Evolutionary conservation across 2,113 vertebrate genomes (phyloP).

Genomic region (Microcebus lehilahytsara): DNA sequence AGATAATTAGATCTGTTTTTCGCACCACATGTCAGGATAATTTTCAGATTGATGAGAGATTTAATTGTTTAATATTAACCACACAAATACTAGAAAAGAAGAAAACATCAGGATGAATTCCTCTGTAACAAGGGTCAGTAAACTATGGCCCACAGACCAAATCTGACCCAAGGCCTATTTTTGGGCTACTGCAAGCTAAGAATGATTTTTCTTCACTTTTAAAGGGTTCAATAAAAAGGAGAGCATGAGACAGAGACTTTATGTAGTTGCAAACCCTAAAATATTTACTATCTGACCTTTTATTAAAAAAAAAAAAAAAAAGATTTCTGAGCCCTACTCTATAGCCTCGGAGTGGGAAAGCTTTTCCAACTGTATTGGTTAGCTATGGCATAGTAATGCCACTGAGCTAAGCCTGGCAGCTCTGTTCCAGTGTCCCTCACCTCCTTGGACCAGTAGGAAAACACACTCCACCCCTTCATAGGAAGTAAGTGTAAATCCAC

Average conservation of each 20-base stretch:
- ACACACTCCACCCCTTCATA: not conserved
- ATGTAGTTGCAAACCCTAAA: not conserved
- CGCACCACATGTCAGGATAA: not conserved
- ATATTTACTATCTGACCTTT: not conserved
- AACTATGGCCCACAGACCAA: not conserved
- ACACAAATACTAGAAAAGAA: not conserved
- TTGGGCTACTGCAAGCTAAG: not conserved
- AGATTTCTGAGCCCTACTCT: not conserved
- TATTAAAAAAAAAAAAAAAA: not conserved
- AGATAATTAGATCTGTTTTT: not conserved
- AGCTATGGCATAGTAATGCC: not conserved
- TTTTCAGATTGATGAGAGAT: not conserved
- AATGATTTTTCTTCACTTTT: not conserved
- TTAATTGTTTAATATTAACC: not conserved
- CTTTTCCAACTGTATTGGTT: not conserved
- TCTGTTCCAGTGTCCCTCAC: not conserved
- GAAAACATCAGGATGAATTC: not conserved
- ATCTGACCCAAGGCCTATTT: not conserved
- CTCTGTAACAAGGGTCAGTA: not conserved
- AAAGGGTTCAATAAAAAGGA: not conserved
- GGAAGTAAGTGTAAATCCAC: not conserved
- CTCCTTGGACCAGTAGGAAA: not conserved
- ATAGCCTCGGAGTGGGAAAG: not conserved
- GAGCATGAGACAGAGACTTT: not conserved
- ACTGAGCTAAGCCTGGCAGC: not conserved